phyloP scores from a whole-genome alignment of 1,140 invertebrate genomes.

The Drosophila erecta region DNA sequence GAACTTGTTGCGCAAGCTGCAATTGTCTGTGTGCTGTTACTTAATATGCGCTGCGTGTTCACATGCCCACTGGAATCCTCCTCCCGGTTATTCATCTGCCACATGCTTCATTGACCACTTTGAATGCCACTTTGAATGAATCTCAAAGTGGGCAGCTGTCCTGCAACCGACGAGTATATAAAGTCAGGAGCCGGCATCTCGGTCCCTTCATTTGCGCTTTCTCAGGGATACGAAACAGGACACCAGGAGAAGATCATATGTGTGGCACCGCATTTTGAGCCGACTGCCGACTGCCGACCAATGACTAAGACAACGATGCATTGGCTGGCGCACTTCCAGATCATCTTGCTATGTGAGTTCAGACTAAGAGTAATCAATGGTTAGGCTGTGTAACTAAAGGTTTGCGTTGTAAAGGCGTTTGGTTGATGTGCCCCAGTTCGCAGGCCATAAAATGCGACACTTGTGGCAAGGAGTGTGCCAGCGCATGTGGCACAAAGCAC shows the following conservation, averaged over 20 bases:
- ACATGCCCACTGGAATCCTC: slow-evolving; percentile 46
- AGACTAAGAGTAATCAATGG: neutral
- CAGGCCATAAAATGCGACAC: slow-evolving; percentile 85
- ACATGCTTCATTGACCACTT: slow-evolving; percentile 68
- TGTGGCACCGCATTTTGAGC: slow-evolving; percentile 40
- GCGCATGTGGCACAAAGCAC: slow-evolving; percentile 86
- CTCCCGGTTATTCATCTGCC: slow-evolving; percentile 37
- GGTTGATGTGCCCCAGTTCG: slow-evolving; percentile 47
- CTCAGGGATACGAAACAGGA: slow-evolving; percentile 26
- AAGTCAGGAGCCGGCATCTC: slow-evolving; percentile 9
- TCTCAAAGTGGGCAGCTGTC: neutral
- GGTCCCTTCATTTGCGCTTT: slow-evolving; percentile 65
- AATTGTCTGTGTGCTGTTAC: slow-evolving; percentile 57
- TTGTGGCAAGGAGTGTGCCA: slow-evolving; percentile 86
- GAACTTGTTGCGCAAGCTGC: slow-evolving; percentile 79
- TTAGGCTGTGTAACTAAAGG: no score
- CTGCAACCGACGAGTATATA: slow-evolving; percentile 49
- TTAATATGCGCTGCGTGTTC: slow-evolving; percentile 75
- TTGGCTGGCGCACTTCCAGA: slow-evolving; percentile 55
- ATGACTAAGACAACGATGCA: slow-evolving; percentile 45
- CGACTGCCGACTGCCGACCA: slow-evolving; percentile 12
- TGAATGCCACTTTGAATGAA: slow-evolving; percentile 43
- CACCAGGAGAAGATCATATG: slow-evolving; percentile 54
- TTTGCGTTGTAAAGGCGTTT: slow-evolving; percentile 39
- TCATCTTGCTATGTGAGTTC: slow-evolving; percentile 60